Conservation (phyloP, 2,888 invertebrate genomes). For the Tenthredo scrophulariae region DNA sequence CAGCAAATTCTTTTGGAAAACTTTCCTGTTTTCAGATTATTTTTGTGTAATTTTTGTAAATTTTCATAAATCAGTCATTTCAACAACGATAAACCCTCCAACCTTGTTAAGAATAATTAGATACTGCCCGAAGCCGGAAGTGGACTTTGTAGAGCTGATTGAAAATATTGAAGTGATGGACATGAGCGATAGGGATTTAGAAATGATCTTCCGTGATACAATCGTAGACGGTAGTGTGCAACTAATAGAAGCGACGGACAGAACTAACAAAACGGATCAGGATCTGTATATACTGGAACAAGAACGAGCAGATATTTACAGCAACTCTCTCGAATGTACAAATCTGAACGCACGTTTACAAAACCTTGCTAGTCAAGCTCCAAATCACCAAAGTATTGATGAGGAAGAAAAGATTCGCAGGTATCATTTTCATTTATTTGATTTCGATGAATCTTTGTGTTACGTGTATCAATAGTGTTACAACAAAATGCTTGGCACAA, state of each 20-base stretch:
- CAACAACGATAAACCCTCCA: conserved; percentile 82
- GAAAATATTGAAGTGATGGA: conserved; percentile 78
- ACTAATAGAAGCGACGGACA: conserved; percentile 84
- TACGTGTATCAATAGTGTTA: not conserved
- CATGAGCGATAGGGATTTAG: conserved; percentile 70
- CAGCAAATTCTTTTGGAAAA: not conserved
- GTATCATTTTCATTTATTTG: conserved; percentile 57
- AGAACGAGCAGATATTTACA: conserved; percentile 91
- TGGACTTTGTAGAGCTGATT: conserved; percentile 83
- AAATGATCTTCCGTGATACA: conserved; percentile 72
- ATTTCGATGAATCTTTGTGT: not conserved
- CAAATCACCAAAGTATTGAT: conserved; percentile 82
- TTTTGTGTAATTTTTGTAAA: conserved; percentile 25
- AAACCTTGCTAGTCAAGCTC: conserved; percentile 82
- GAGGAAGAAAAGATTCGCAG: conserved; percentile 83
- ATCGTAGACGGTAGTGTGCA: conserved; percentile 81
- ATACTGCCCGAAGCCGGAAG: conserved; percentile 88
- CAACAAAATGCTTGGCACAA: not conserved
- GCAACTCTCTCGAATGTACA: conserved; percentile 91
- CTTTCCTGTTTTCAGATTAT: not conserved
- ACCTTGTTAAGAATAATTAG: conserved; percentile 88
- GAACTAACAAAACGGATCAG: conserved; percentile 87
- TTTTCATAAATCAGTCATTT: not conserved
- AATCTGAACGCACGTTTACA: conserved; percentile 88
- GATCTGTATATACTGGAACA: conserved; percentile 88